Evolutionary conservation across 2,888 invertebrate genomes (phyloP), one percentile per base, ranked within the genome.

Genomic region (Agrotis exclamationis): DNA sequence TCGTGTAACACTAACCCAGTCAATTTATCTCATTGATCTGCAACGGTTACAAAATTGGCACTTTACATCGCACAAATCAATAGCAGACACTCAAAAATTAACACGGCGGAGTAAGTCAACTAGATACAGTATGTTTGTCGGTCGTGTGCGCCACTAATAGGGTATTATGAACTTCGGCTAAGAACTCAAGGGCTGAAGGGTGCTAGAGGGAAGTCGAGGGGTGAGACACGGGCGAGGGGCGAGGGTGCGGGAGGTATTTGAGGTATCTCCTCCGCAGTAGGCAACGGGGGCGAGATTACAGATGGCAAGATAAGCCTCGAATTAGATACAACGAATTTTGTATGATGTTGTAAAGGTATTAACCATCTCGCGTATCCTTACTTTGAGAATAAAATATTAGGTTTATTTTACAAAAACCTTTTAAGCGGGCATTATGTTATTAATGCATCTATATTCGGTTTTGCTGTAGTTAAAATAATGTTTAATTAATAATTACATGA

Each of bases 251-350:
- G 88, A 87, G 91, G 91, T 90, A 93, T 93, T 91, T 89, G 92
- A 94, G 92, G 91, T 91, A 94, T 91, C 92, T 93, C 88, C 88
- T 87, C 86, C 86, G 85, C 86, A 88, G 90, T 89, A 89, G 89
- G 91, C 87, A 91, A 89, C 86, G 86, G 84, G 89, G 88, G 91
- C 91, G 93, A 95, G 95, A 95, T 95, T 95, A 95, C 92, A 94
- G 95, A 95, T 95, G 96, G 93, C 95, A 95, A 92, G 96, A 95
- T 95, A 96, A 96, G 93, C 95, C 92, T 89, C 89, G 94, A 95
- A 95, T 95, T 95, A 95, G 94, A 94, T 93, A 94, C 94, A 94
- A 93, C 94, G 93, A 94, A 95, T 96, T 94, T 95, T 92, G 94
- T 94, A 95, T 95, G 94, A 95, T 93, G 90, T 94, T 93, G 89